Conservation (phyloP, 1,140 invertebrate species). For the Pygmarrhopalites habei region DNA sequence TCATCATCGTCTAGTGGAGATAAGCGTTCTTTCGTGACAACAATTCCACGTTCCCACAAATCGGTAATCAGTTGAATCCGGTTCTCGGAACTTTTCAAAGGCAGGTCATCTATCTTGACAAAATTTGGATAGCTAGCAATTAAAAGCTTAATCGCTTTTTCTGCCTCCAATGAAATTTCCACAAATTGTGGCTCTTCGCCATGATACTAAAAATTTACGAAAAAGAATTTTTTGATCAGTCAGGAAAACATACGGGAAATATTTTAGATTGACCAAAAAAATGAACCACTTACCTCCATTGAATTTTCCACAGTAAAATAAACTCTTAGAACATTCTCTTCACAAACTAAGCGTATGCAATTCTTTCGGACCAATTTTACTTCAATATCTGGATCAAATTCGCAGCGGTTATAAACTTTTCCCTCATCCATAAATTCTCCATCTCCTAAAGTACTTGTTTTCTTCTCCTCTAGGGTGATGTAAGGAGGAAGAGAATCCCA, state of each 20-base stretch:
- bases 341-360: slow-evolving; percentile 57
- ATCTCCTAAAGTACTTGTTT: slow-evolving; percentile 17
- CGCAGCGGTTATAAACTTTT: slow-evolving; percentile 24
- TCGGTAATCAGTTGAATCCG: slow-evolving; percentile 55
- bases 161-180: slow-evolving; percentile 59
- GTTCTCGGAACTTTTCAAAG: slow-evolving; percentile 49
- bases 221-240: too few species aligned
- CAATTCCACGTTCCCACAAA: slow-evolving; percentile 58
- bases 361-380: slow-evolving; percentile 32
- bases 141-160: slow-evolving; percentile 61
- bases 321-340: slow-evolving; percentile 56
- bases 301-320: slow-evolving; percentile 80
- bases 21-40: slow-evolving; percentile 20
- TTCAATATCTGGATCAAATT: slow-evolving; percentile 32
- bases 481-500: slow-evolving; percentile 81
- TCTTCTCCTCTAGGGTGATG: slow-evolving; percentile 45
- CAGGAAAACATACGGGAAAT: too few species aligned
- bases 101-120: slow-evolving; percentile 61
- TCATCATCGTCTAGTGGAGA: slow-evolving; percentile 19
- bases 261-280: too few species aligned
- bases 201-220: slow-evolving; percentile 67
- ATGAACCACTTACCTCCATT: too few species aligned
- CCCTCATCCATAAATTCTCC: slow-evolving; percentile 34
- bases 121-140: slow-evolving; percentile 69
- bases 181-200: slow-evolving; percentile 69